A percentile compares a stretch with the other conserved stretches of the same genome.
These are phyloP conservation scores for Carassius auratus DNA, from an alignment of 2,113 vertebrate genomes.

Conservation along the genomic window DNA sequence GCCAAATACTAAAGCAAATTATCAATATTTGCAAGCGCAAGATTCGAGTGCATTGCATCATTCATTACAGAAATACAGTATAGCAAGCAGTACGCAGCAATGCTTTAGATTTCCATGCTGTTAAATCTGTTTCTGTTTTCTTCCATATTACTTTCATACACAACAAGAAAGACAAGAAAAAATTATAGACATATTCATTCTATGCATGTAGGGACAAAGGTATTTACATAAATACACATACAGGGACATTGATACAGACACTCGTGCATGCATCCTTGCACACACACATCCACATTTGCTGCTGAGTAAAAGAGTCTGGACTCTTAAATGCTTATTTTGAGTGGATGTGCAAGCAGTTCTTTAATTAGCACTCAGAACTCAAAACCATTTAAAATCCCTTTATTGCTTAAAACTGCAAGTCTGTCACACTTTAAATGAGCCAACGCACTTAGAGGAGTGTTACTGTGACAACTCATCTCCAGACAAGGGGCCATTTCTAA, in stretches of 20 bases:
- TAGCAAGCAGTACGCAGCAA: background rate
- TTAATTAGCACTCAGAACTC: constrained; percentile 69
- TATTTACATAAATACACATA: too few species aligned
- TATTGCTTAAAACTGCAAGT: constrained; percentile 51
- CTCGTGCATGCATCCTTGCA: background rate
- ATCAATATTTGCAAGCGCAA: background rate
- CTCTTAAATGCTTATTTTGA: constrained; percentile 34
- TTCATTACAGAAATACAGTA: background rate
- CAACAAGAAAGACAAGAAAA: too few species aligned
- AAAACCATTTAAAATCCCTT: constrained; percentile 61
- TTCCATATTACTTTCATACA: too few species aligned
- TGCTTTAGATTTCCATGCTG: too few species aligned
- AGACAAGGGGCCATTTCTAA: constrained; percentile 9
- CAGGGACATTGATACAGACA: too few species aligned
- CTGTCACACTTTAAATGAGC: constrained; percentile 42
- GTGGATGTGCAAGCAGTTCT: constrained; percentile 39
- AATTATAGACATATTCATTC: too few species aligned
- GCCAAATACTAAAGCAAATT: background rate
- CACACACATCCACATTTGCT: background rate
- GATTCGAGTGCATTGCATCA: background rate
- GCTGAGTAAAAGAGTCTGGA: constrained; percentile 7
- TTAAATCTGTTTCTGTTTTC: too few species aligned
- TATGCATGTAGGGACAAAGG: too few species aligned
- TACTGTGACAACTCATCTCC: constrained; percentile 38
- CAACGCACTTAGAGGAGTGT: constrained; percentile 51